Conservation (phyloP, 2,113 vertebrate genomes). For the Dryoscopus gambensis region DNA sequence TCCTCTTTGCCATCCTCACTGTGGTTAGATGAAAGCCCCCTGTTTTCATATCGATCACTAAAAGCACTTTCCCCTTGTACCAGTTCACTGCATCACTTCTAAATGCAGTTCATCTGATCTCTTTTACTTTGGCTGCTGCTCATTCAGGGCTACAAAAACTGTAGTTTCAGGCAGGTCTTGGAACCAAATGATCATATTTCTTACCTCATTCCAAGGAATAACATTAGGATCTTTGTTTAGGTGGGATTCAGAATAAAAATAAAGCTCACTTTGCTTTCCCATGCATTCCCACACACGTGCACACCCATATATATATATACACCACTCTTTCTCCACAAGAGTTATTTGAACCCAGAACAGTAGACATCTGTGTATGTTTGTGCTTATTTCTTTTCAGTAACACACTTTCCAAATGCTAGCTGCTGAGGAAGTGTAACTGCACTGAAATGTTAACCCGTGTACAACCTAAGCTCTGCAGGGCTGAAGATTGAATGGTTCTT, state of each 20-base stretch:
- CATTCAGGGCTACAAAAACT: constrained; percentile 41
- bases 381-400: constrained; percentile 25
- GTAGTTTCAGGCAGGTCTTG: constrained; percentile 14
- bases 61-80: constrained; percentile 29
- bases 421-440: background rate
- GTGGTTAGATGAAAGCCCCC: constrained; percentile 52
- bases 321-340: background rate
- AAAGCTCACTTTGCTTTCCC: constrained; percentile 19
- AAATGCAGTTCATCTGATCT: constrained; percentile 62
- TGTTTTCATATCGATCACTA: constrained; percentile 56
- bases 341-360: constrained; percentile 39
- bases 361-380: constrained; percentile 3
- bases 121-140: background rate
- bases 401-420: constrained; percentile 33
- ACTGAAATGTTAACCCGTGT: constrained; percentile 32
- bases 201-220: constrained; percentile 49
- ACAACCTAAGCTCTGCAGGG: background rate
- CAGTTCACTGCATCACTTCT: constrained; percentile 20
- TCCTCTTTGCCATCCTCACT: constrained; percentile 23
- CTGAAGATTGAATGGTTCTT: constrained; percentile 13
- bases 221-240: constrained; percentile 73
- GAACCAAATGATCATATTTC: constrained; percentile 48
- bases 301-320: background rate
- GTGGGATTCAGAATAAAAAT: constrained; percentile 39
- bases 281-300: constrained; percentile 37